These are phyloP conservation scores for Ammodramus savannarum DNA, from an alignment of 2,113 vertebrate species.

Conservation along the genomic window DNA sequence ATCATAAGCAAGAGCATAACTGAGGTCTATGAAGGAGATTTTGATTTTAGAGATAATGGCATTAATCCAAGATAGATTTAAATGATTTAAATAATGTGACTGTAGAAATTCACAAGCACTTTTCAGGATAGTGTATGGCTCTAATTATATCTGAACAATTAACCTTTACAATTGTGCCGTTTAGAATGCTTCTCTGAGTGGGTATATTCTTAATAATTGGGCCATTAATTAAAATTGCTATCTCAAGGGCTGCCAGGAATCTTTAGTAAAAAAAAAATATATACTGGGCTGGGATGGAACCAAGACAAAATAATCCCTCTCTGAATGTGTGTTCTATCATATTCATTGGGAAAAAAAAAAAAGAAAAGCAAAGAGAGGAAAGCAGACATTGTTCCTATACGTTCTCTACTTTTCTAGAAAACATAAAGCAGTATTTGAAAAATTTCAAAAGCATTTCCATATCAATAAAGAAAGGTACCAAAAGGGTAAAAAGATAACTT, in stretches of 20 bases:
- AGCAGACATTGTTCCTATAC: neutral
- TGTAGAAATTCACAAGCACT: neutral
- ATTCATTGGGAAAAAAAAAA: neutral
- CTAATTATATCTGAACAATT: conserved; percentile 31
- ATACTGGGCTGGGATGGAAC: neutral
- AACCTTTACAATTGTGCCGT: neutral
- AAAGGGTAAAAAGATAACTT: neutral
- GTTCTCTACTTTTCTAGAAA: neutral
- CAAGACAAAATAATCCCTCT: neutral
- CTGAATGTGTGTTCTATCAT: neutral
- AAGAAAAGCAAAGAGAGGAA: neutral
- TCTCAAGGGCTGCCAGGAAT: neutral
- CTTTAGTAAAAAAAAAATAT: neutral
- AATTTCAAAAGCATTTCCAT: neutral
- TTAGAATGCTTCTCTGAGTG: neutral
- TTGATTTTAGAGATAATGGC: neutral
- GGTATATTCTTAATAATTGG: neutral
- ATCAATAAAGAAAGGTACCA: neutral
- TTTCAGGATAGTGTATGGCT: neutral
- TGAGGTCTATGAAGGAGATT: neutral
- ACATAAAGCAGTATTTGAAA: neutral
- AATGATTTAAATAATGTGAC: neutral
- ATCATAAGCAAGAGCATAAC: neutral
- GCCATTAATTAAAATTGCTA: conserved; percentile 2
- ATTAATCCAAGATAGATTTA: neutral